These are phyloP conservation scores for Chloropsis cyanopogon DNA, from an alignment of 2,113 vertebrate species.

Conservation along the genomic window DNA sequence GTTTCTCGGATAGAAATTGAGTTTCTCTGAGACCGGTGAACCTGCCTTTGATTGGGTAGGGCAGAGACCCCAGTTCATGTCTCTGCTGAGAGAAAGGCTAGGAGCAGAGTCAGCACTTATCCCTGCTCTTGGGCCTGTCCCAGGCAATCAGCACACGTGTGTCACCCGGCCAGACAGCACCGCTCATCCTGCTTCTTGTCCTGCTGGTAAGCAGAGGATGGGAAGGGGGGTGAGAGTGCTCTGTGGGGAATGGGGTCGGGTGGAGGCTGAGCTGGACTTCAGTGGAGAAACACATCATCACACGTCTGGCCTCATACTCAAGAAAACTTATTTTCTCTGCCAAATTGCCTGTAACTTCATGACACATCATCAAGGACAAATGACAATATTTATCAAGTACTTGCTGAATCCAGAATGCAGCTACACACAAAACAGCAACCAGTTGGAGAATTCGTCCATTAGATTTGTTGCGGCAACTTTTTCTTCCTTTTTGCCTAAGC, in stretches of 20 bases:
- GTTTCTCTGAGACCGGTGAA: background rate
- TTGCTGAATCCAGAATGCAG: background rate
- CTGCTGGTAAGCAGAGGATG: background rate
- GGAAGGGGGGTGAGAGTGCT: background rate
- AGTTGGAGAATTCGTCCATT: background rate
- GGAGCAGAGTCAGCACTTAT: background rate
- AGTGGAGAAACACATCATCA: background rate
- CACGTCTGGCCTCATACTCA: background rate
- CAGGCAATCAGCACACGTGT: background rate
- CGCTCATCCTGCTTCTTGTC: background rate
- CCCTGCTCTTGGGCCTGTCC: background rate
- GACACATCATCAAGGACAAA: slow-evolving; percentile 10
- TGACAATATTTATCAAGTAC: slow-evolving; percentile 6
- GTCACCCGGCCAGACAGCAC: rapidly evolving
- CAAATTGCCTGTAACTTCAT: slow-evolving; percentile 2
- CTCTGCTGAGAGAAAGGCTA: background rate
- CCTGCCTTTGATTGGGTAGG: background rate
- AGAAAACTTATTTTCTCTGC: background rate
- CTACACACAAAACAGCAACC: background rate
- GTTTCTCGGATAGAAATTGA: slow-evolving; percentile 16
- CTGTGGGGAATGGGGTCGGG: background rate
- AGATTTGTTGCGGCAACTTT: background rate
- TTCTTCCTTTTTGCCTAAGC: background rate
- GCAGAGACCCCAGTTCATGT: background rate
- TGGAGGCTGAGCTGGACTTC: background rate